Percentiles rank a stretch among this genome's conserved stretches.
These are phyloP conservation scores for western clawed frog (Xenopus tropicalis) DNA, from an alignment of 2,113 vertebrate species.

Conservation along the genomic window DNA sequence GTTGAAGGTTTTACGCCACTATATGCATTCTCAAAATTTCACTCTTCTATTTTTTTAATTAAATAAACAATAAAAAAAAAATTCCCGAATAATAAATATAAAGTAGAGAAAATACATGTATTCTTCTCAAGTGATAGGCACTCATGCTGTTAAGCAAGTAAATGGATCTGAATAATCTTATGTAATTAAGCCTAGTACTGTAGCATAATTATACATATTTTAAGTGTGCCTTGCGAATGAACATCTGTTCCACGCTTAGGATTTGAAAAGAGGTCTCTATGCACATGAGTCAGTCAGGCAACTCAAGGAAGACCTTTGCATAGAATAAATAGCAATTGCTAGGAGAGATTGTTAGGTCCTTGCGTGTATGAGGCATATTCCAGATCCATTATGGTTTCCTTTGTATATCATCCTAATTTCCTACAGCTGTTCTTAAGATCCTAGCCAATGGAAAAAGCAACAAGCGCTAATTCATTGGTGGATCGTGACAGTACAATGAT, in stretches of 20 bases:
- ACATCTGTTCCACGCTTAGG: constrained; percentile 72
- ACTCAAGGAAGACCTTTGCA: too few relatives aligned
- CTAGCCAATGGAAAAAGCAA: constrained; percentile 48
- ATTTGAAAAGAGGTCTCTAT: constrained; percentile 67
- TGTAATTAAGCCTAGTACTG: constrained; percentile 75
- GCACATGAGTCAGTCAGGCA: constrained; percentile 53
- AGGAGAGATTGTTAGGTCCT: constrained; percentile 49
- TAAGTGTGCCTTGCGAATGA: constrained; percentile 76
- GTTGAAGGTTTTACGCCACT: too few relatives aligned
- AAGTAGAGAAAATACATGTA: neutral
- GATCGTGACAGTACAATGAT: constrained; percentile 8
- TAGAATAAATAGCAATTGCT: too few relatives aligned
- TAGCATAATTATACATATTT: constrained; percentile 75
- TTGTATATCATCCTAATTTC: constrained; percentile 48
- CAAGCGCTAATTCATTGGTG: constrained; percentile 44
- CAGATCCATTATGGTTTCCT: constrained; percentile 34
- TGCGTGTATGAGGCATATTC: constrained; percentile 64
- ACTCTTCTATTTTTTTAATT: too few relatives aligned
- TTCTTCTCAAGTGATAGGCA: constrained; percentile 51
- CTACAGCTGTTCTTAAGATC: constrained; percentile 59
- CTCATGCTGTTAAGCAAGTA: constrained; percentile 69
- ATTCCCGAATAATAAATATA: too few relatives aligned
- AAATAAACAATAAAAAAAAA: too few relatives aligned
- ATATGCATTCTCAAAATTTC: too few relatives aligned
- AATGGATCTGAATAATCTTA: constrained; percentile 74